phyloP scores from a whole-genome alignment of 2,888 invertebrate species.

The Tachina fera region DNA sequence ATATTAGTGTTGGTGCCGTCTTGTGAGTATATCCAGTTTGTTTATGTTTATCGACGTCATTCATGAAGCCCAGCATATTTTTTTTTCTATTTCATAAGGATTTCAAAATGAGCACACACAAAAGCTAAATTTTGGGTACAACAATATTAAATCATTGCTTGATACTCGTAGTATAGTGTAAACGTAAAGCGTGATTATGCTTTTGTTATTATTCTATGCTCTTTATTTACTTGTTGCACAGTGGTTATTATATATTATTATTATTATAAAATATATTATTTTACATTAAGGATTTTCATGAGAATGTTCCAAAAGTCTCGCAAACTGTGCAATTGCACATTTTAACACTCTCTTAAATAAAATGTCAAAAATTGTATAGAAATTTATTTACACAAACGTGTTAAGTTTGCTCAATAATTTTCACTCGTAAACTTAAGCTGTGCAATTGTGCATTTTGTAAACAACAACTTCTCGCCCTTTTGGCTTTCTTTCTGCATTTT shows the following conservation, averaged over 20 bases:
- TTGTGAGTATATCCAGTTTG: conserved; percentile 41
- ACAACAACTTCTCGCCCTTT: too few relatives aligned
- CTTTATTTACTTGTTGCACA: conserved; percentile 3
- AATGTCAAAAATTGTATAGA: too few relatives aligned
- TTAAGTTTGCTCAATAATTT: too few relatives aligned
- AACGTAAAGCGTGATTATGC: not conserved
- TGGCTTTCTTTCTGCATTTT: too few relatives aligned
- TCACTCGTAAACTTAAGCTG: too few relatives aligned
- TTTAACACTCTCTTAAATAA: too few relatives aligned
- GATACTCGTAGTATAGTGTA: not conserved
- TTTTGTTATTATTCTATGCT: not conserved
- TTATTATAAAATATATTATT: conserved; percentile 34
- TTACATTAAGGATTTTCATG: too few relatives aligned
- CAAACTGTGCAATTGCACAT: too few relatives aligned
- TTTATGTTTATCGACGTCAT: conserved; percentile 65
- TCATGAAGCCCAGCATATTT: conserved; percentile 17
- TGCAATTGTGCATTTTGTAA: too few relatives aligned
- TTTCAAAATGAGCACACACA: conserved; percentile 37
- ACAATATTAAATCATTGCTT: conserved; percentile 1
- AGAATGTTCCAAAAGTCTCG: too few relatives aligned
- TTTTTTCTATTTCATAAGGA: not conserved
- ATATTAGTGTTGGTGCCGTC: not conserved
- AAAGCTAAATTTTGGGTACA: not conserved
- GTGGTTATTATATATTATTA: not conserved
- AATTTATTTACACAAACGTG: too few relatives aligned